phyloP scores from a whole-genome alignment of 2,797 vertebrate species.

The Phalanger gymnotis region DNA sequence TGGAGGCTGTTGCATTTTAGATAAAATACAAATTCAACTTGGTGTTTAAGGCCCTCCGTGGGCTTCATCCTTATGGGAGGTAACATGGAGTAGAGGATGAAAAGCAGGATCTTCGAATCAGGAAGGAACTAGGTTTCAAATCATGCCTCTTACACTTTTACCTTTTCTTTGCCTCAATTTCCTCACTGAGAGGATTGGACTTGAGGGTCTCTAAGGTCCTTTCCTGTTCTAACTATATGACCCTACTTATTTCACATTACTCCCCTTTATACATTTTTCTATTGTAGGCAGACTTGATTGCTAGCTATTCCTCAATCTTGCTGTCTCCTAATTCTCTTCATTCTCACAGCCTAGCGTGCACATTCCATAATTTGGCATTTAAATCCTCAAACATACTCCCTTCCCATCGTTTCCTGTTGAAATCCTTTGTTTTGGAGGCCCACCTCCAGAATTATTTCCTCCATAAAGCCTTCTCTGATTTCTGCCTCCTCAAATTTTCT shows the following conservation, averaged over 20 bases:
- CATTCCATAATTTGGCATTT: neutral
- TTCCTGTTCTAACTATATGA: neutral
- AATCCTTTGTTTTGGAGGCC: neutral
- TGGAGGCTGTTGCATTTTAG: neutral
- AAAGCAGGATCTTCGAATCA: neutral
- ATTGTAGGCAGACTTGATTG: neutral
- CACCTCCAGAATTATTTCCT: neutral
- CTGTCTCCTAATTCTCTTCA: neutral
- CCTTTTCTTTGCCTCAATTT: neutral
- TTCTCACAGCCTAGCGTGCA: neutral
- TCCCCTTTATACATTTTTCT: neutral
- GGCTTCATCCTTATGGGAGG: neutral
- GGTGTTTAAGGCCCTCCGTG: neutral
- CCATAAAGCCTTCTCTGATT: neutral
- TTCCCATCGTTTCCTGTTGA: neutral
- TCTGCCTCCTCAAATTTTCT: neutral
- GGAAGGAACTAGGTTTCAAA: neutral
- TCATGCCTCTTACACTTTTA: neutral
- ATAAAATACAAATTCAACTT: neutral
- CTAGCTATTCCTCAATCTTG: neutral
- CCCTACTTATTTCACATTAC: neutral
- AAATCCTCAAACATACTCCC: neutral
- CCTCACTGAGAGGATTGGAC: neutral
- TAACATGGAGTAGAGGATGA: neutral
- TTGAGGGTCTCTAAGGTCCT: neutral